phyloP scores from a whole-genome alignment of 1,140 invertebrate species.

The Thaumetopoea pityocampa region DNA sequence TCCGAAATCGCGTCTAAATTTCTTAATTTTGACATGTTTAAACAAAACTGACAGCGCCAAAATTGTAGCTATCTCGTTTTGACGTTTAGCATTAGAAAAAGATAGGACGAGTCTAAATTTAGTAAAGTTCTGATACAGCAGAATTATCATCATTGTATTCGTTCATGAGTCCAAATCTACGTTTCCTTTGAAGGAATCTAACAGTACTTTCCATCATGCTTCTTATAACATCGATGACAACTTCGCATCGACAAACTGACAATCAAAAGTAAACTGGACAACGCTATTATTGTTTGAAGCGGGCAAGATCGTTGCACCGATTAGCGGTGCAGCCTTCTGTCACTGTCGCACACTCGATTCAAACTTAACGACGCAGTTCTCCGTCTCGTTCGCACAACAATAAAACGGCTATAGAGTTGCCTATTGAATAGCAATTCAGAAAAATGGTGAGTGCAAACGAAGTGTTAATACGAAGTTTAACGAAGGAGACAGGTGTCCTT shows the following conservation, averaged over 20 bases:
- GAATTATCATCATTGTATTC: too few relatives aligned
- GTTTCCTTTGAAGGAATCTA: too few relatives aligned
- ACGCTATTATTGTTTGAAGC: constrained; percentile 35
- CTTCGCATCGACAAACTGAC: constrained; percentile 18
- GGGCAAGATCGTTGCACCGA: constrained; percentile 44
- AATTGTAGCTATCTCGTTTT: too few relatives aligned
- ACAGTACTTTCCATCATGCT: too few relatives aligned
- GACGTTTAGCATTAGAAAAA: too few relatives aligned
- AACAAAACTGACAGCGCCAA: too few relatives aligned
- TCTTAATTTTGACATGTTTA: too few relatives aligned
- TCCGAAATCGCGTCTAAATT: too few relatives aligned
- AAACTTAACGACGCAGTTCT: constrained; percentile 19
- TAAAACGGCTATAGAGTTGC: constrained; percentile 6
- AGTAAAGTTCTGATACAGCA: too few relatives aligned
- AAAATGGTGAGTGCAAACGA: constrained; percentile 11
- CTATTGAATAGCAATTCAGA: constrained; percentile 12
- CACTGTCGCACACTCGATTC: constrained; percentile 27
- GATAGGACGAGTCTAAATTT: too few relatives aligned
- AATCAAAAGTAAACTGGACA: constrained; percentile 19
- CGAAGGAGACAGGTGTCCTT: constrained; percentile 14
- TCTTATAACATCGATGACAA: background rate
- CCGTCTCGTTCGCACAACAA: constrained; percentile 8
- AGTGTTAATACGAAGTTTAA: constrained; percentile 14
- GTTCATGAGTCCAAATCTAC: too few relatives aligned
- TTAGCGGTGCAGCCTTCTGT: constrained; percentile 41